Conservation (phyloP, 2,113 vertebrate genomes). For the Erythrocercus mccallii region DNA sequence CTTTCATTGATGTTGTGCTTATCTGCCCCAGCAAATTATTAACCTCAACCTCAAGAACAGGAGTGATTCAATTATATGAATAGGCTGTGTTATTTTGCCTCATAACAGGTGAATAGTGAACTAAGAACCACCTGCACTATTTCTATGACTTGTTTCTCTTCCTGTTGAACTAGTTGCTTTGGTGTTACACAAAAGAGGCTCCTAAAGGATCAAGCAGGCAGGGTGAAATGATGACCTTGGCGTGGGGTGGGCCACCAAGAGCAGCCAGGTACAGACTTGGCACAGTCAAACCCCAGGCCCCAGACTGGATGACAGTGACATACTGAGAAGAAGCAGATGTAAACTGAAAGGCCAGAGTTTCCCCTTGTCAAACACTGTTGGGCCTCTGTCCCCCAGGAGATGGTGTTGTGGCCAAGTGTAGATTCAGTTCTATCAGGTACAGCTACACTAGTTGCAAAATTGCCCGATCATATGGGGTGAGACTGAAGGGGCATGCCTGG, state of each 20-base stretch:
- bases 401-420: rapidly evolving
- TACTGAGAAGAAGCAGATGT: not conserved
- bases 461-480: not conserved
- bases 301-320: rapidly evolving
- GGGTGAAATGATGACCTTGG: not conserved
- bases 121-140: not conserved
- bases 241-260: not conserved
- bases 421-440: not conserved
- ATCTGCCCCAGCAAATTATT: not conserved
- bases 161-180: not conserved
- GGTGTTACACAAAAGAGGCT: not conserved
- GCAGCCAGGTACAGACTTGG: not conserved
- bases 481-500: rapidly evolving
- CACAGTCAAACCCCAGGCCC: not conserved
- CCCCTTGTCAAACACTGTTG: rapidly evolving
- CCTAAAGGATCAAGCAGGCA: not conserved
- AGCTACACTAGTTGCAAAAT: not conserved
- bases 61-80: not conserved
- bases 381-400: not conserved
- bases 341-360: not conserved
- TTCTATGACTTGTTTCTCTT: not conserved
- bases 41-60: not conserved
- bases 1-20: not conserved
- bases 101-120: not conserved
- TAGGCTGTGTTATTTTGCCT: not conserved